phyloP scores from a whole-genome alignment of 2,113 vertebrate species.

The Nyctibius bracteatus region DNA sequence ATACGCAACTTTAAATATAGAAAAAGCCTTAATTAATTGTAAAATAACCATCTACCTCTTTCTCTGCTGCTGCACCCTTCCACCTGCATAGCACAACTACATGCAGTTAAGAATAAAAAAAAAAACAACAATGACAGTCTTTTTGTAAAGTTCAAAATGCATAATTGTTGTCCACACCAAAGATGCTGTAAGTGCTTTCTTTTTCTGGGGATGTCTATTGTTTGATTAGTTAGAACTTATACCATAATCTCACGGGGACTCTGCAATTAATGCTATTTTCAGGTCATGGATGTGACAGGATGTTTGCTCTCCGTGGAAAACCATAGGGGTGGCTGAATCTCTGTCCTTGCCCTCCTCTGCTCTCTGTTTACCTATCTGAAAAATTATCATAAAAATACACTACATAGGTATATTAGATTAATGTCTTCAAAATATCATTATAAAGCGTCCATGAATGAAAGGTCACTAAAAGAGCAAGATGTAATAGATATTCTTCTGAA shows the following conservation, averaged over 20 bases:
- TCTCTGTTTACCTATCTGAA: background rate
- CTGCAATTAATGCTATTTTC: background rate
- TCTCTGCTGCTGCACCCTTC: background rate
- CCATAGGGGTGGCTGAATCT: accelerated
- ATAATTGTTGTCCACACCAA: background rate
- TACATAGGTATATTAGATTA: background rate
- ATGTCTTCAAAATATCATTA: background rate
- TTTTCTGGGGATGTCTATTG: background rate
- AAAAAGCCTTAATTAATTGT: background rate
- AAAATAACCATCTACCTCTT: background rate
- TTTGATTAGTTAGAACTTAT: background rate
- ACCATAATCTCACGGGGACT: background rate
- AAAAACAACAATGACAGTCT: background rate
- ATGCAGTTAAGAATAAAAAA: background rate
- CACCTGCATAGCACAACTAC: background rate
- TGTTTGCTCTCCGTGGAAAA: background rate
- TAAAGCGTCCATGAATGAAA: background rate
- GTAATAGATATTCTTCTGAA: background rate
- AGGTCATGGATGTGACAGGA: background rate
- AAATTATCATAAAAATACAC: background rate
- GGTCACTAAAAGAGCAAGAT: background rate
- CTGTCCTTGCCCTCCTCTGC: background rate
- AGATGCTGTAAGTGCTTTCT: background rate
- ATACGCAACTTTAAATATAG: background rate
- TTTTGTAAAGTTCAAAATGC: background rate